These are phyloP conservation scores for Melanotaenia maccullochi DNA, from an alignment of 2,797 vertebrate genomes.

Conservation along the genomic window DNA sequence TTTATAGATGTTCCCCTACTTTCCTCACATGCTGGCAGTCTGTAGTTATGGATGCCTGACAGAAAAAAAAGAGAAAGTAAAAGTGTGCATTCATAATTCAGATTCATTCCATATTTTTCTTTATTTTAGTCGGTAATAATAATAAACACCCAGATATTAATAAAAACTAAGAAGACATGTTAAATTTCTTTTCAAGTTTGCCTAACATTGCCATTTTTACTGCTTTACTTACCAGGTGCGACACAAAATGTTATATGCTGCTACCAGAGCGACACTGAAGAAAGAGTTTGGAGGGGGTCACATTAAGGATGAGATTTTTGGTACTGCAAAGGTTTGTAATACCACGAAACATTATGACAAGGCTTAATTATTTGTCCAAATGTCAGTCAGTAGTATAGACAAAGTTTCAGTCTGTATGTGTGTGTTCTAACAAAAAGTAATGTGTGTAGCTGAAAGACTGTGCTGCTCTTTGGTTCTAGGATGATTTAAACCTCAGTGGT, in stretches of 20 bases:
- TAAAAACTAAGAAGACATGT: neutral
- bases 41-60: neutral
- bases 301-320: constrained; percentile 97
- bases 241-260: constrained; percentile 98
- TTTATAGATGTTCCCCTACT: neutral
- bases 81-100: neutral
- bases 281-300: constrained; percentile 97
- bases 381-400: neutral
- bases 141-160: neutral
- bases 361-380: neutral
- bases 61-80: neutral
- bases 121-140: neutral
- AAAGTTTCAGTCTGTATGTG: neutral
- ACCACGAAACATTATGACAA: neutral
- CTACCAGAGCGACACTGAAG: constrained; percentile 95
- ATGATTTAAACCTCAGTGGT: constrained; percentile 91
- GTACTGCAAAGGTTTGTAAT: constrained; percentile 87
- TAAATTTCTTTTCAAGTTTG: neutral
- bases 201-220: neutral
- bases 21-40: neutral
- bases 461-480: constrained; percentile 76
- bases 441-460: neutral
- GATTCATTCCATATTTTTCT: neutral
- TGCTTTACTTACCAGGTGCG: constrained; percentile 85
- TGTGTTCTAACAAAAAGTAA: neutral